phyloP scores from a whole-genome alignment of 2,888 invertebrate species.

The Melanophora roralis region DNA sequence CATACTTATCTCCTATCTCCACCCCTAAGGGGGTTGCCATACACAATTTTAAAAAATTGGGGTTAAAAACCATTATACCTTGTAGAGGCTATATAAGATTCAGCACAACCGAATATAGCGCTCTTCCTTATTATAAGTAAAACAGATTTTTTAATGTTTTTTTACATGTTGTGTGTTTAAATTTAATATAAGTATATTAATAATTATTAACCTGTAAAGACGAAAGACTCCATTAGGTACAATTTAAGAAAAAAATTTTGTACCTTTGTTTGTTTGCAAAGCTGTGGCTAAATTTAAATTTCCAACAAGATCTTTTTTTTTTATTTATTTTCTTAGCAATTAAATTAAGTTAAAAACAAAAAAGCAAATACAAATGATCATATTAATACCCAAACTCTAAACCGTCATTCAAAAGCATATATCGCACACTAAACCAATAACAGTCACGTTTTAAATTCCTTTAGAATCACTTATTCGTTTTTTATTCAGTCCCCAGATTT shows the following conservation, averaged over 20 bases:
- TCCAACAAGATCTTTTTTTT: not conserved
- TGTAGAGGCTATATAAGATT: no score
- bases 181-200: not conserved
- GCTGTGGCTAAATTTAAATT: not conserved
- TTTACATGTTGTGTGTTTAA: not conserved
- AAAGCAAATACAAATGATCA: not conserved
- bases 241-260: not conserved
- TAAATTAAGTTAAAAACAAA: conserved; percentile 12
- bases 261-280: conserved; percentile 15
- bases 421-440: no score
- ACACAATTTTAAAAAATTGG: no score
- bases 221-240: not conserved
- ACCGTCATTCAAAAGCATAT: not conserved
- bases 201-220: conserved; percentile 1
- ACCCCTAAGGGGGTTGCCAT: no score
- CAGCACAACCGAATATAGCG: no score
- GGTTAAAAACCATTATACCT: no score
- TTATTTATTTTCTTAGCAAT: conserved; percentile 6
- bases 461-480: no score
- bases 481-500: no score
- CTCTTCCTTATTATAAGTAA: no score
- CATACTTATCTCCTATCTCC: no score
- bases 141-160: no score
- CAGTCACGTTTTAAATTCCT: no score
- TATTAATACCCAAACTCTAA: not conserved